A percentile compares a stretch with the other conserved stretches of the same genome.
Evolutionary conservation across 2,888 invertebrate species (phyloP).

Genomic region (Plagiodera versicolora): DNA sequence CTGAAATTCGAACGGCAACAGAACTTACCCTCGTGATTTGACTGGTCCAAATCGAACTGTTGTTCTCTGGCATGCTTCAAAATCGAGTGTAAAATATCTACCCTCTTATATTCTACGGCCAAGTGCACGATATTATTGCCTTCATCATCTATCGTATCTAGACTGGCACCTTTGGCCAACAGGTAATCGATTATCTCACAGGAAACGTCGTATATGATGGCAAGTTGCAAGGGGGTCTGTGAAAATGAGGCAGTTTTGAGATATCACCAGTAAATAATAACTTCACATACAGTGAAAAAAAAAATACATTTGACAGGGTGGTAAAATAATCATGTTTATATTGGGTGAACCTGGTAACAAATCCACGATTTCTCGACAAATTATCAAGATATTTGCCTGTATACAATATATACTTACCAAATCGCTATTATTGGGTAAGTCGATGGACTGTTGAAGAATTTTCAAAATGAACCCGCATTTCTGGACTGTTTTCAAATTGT

Average conservation of each 20-base stretch:
- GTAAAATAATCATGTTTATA: no score
- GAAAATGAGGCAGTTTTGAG: slow-evolving; percentile 26
- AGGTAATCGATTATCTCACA: slow-evolving; percentile 47
- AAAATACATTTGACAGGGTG: no score
- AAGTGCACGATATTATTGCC: slow-evolving; percentile 55
- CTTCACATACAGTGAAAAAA: no score
- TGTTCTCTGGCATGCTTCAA: slow-evolving; percentile 36
- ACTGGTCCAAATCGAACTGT: slow-evolving; percentile 41
- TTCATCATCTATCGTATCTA: slow-evolving; percentile 49
- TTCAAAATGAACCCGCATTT: slow-evolving; percentile 38
- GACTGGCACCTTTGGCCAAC: slow-evolving; percentile 53
- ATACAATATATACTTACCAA: no score
- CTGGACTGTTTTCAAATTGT: slow-evolving; percentile 34
- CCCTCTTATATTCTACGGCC: slow-evolving; percentile 51
- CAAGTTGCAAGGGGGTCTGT: slow-evolving; percentile 58
- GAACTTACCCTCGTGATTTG: slow-evolving; percentile 46
- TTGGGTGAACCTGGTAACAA: no score
- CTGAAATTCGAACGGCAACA: neutral
- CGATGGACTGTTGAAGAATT: slow-evolving; percentile 34
- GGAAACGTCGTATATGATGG: slow-evolving; percentile 47
- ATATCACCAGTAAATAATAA: neutral
- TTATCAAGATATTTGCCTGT: no score
- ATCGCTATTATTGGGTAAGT: slow-evolving; percentile 36
- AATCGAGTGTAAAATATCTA: slow-evolving; percentile 39
- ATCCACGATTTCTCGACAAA: no score